Evolutionary conservation across 2,113 vertebrate species (phyloP).

Genomic region (Trichechus manatus): DNA sequence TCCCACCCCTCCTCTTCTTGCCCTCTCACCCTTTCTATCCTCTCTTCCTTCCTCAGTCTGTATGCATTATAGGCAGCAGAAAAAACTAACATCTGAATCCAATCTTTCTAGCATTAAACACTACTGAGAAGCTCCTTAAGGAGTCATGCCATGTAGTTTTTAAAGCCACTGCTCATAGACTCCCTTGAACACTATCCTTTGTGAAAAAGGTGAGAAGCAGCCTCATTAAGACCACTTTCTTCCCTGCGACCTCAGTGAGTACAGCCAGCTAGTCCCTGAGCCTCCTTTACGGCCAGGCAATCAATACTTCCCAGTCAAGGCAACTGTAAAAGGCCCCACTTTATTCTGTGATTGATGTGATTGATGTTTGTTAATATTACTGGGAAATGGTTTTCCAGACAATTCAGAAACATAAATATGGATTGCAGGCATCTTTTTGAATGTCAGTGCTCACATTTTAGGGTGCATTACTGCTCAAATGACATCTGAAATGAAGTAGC

Average conservation of each 20-base stretch:
- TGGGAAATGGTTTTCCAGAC: slow-evolving; percentile 12
- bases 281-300: not conserved
- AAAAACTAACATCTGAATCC: not conserved
- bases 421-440: slow-evolving; percentile 16
- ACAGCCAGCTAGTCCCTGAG: not conserved
- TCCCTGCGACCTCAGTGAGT: not conserved
- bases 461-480: not conserved
- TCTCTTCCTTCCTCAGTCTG: not conserved
- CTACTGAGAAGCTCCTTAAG: not conserved
- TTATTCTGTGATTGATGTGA: slow-evolving; percentile 63
- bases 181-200: not conserved
- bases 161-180: not conserved
- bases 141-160: not conserved
- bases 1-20: not conserved
- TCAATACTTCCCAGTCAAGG: not conserved
- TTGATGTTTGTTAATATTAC: slow-evolving; percentile 60
- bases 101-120: not conserved
- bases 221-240: not conserved
- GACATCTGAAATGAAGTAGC: not conserved
- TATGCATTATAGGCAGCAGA: not conserved
- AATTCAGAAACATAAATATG: slow-evolving; percentile 43
- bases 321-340: not conserved
- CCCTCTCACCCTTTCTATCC: not conserved
- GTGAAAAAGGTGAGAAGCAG: not conserved
- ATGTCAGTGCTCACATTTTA: slow-evolving; percentile 42